Evolutionary conservation across 2,113 vertebrate species (phyloP), one percentile per base, ranked within the genome.

Genomic region (Austrofundulus limnaeus): DNA sequence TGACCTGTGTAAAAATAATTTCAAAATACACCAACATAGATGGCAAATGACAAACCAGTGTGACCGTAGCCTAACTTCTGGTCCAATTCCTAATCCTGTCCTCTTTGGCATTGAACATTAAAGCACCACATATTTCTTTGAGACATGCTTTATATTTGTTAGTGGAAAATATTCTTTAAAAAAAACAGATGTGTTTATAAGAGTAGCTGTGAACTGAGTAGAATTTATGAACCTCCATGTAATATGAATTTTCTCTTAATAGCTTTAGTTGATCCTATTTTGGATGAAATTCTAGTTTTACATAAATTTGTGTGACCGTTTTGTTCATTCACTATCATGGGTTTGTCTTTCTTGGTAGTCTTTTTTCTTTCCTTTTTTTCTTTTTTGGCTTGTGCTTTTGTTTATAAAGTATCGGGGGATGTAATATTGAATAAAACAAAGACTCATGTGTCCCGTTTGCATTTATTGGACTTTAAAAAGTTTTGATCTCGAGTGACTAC

Each of bases 231-330:
- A 62, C 24, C 37, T 53, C 12, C n/a, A n/a, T n/a, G n/a, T n/a
- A n/a, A n/a, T n/a, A n/a, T n/a, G n/a, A n/a, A n/a, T n/a, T 54
- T 49, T 78, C 51, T 59, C 73, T 63, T n/a, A 45, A 64, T 37
- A 47, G 46, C 37, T 41, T 72, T 60, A 62, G 55, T 65, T 45
- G 51, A 50, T 37, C 48, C 52, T 47, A 38, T 51, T 81, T 78
- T 77, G 57, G 80, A 72, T 77, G 75, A 66, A 67, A 57, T 42
- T 77, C 77, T 58, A 52, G 59, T 76, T 72, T 77, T 67, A 63
- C 41, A 63, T 39, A 59, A 47, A 23, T 78, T 77, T 72, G 46
- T 74, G 55, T 23, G 64, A 66, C 52, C 28, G 2, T 63, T 57
- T 59, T 51, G 23, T 56, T 73, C 25, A 38, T 46, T 55, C 43